phyloP scores from a whole-genome alignment of 2,888 invertebrate genomes.

The Elmis aenea region DNA sequence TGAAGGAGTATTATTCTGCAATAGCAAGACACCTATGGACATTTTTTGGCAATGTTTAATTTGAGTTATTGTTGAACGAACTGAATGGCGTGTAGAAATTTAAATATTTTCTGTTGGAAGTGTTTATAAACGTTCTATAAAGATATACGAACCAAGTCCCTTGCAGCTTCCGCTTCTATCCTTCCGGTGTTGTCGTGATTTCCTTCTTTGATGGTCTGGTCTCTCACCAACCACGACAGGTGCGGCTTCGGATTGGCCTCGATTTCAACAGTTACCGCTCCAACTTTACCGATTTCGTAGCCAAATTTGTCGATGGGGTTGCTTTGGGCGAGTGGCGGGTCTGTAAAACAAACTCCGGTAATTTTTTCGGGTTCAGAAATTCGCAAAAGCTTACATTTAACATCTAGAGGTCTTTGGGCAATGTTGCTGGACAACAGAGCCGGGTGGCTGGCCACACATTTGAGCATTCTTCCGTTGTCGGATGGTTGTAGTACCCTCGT shows the following conservation, averaged over 20 bases:
- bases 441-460: conserved; percentile 65
- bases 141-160: conserved; percentile 44
- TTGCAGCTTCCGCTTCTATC: conserved; percentile 48
- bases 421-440: conserved; percentile 44
- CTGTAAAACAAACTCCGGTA: conserved; percentile 42
- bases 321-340: conserved; percentile 58
- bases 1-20: no score
- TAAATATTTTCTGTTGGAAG: no score
- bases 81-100: no score
- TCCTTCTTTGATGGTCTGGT: conserved; percentile 52
- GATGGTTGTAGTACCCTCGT: conserved; percentile 57
- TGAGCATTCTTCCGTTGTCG: conserved; percentile 61
- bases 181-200: conserved; percentile 48
- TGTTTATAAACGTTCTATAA: conserved; percentile 4
- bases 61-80: no score
- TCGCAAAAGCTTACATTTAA: conserved; percentile 54
- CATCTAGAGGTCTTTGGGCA: conserved; percentile 49
- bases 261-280: conserved; percentile 67
- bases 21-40: no score
- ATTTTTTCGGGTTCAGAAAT: background rate
- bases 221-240: conserved; percentile 65
- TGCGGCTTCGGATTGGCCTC: conserved; percentile 66
- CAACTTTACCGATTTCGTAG: conserved; percentile 65
- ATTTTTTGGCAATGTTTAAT: no score
- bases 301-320: conserved; percentile 66